Percentiles rank a stretch among this genome's conserved stretches.
These are phyloP conservation scores for Platorchestia sp. DNA, from an alignment of 1,140 invertebrate species.

Conservation along the genomic window DNA sequence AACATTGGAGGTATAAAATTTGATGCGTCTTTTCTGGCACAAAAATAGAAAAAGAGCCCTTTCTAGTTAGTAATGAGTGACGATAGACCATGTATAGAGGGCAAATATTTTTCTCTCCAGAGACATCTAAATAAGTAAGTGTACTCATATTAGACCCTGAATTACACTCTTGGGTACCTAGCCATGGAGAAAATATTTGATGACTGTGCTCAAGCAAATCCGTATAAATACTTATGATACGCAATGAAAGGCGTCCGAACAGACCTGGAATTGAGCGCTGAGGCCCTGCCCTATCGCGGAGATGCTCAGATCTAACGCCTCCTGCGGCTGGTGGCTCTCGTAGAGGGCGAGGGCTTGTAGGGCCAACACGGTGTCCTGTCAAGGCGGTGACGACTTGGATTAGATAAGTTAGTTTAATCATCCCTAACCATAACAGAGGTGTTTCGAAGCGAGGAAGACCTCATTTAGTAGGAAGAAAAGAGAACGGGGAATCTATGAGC, in stretches of 20 bases:
- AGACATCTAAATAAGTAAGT: not conserved
- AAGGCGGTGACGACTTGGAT: not conserved
- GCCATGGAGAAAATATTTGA: not conserved
- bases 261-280: constrained; percentile 83
- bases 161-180: not conserved
- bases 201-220: not conserved
- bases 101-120: not conserved
- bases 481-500: too few species aligned
- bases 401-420: too few species aligned
- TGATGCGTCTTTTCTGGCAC: too few species aligned
- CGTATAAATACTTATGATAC: not conserved
- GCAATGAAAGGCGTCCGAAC: constrained; percentile 70
- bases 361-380: constrained; percentile 64
- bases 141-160: not conserved
- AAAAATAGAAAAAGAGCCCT: too few species aligned
- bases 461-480: too few species aligned
- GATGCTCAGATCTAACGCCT: constrained; percentile 80
- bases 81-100: too few species aligned
- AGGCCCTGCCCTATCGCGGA: constrained; percentile 75
- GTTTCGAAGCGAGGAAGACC: too few species aligned
- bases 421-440: too few species aligned
- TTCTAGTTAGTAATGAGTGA: too few species aligned
- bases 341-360: constrained; percentile 64
- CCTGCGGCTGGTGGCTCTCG: constrained; percentile 70
- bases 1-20: too few species aligned